Evolutionary conservation across 2,888 invertebrate species (phyloP).

Genomic region (Silvanus unidentatus): DNA sequence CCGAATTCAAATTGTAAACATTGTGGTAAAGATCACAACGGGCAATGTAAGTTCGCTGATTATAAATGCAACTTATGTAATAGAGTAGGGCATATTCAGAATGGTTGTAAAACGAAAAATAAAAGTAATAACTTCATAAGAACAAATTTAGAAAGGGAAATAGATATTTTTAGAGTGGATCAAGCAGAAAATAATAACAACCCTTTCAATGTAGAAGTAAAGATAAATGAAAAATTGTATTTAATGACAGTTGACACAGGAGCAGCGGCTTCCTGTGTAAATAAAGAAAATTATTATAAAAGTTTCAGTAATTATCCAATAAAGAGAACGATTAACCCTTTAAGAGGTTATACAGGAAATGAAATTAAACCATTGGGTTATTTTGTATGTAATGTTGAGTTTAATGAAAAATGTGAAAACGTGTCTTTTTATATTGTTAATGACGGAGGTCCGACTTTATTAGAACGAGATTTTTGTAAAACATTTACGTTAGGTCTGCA

Average conservation of each 20-base stretch:
- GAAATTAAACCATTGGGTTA: slow-evolving; percentile 1
- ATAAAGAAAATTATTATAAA: not conserved
- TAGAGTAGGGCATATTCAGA: not conserved
- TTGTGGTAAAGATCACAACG: too few species aligned
- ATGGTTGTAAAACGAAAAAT: not conserved
- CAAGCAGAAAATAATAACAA: not conserved
- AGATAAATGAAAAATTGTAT: not conserved
- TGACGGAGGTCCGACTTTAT: not conserved
- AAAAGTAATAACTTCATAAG: slow-evolving; percentile 1
- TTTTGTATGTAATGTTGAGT: slow-evolving; percentile 2
- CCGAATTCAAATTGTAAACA: too few species aligned
- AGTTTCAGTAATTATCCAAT: not conserved
- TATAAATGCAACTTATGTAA: not conserved
- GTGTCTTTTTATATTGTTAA: slow-evolving; percentile 3
- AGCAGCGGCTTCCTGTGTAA: not conserved
- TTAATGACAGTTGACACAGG: not conserved
- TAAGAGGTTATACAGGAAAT: slow-evolving; percentile 6
- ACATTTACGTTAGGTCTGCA: not conserved
- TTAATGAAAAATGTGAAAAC: not conserved
- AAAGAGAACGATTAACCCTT: not conserved
- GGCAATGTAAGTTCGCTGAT: not conserved
- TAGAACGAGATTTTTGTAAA: slow-evolving; percentile 3
- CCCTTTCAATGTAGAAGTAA: not conserved
- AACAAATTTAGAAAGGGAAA: not conserved
- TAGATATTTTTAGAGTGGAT: not conserved